Conservation (phyloP, 2,797 vertebrate genomes). For the Lophotriccus pileatus region DNA sequence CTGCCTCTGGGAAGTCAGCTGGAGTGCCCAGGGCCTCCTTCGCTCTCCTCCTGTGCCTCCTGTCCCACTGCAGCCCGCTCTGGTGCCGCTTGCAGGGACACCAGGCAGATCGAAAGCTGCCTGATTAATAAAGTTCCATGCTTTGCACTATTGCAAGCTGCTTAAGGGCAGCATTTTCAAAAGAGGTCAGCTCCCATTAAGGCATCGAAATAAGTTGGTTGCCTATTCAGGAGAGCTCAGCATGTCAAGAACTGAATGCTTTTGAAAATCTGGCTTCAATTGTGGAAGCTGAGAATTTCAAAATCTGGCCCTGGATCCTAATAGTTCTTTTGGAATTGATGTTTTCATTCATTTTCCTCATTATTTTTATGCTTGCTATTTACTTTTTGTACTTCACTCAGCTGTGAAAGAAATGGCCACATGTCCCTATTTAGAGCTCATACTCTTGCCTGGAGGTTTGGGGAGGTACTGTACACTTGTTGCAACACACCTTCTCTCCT, state of each 20-base stretch:
- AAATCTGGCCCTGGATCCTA: slow-evolving; percentile 57
- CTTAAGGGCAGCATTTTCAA: slow-evolving; percentile 57
- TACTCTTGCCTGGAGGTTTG: slow-evolving; percentile 38
- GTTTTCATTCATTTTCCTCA: slow-evolving; percentile 60
- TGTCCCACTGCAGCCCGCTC: neutral
- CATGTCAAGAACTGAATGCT: slow-evolving; percentile 59
- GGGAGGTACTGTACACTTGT: slow-evolving; percentile 40
- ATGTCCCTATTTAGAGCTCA: slow-evolving; percentile 41
- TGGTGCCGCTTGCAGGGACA: neutral
- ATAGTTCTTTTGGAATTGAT: slow-evolving; percentile 52
- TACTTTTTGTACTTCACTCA: slow-evolving; percentile 61
- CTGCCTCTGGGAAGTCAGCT: neutral
- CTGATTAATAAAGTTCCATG: slow-evolving; percentile 40
- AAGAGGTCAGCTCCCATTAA: slow-evolving; percentile 62
- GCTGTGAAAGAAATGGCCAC: slow-evolving; percentile 60
- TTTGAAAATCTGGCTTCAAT: slow-evolving; percentile 65
- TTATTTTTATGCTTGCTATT: slow-evolving; percentile 60
- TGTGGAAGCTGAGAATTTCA: slow-evolving; percentile 64
- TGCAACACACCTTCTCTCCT: slow-evolving; percentile 35
- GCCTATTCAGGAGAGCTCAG: slow-evolving; percentile 63
- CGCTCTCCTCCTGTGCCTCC: neutral
- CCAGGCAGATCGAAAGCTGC: neutral
- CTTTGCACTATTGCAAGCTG: slow-evolving; percentile 37
- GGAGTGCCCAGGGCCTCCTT: neutral
- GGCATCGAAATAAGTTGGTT: slow-evolving; percentile 51